phyloP scores from a whole-genome alignment of 2,888 invertebrate species.

The Drosophila meridionalis region DNA sequence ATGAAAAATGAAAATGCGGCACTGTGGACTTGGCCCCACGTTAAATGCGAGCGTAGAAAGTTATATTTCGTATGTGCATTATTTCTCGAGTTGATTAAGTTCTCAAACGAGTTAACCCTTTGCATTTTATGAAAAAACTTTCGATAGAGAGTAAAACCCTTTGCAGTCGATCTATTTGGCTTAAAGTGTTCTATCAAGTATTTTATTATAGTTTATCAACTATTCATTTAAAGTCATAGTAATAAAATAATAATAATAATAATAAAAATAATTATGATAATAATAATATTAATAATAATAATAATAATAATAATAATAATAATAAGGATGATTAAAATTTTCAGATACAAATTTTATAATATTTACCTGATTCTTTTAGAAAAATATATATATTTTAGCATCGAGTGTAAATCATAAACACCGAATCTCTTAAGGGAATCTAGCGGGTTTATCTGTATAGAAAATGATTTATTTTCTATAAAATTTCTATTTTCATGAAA shows the following conservation, averaged over 20 bases:
- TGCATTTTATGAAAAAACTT: constrained; percentile 44
- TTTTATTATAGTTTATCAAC: neutral
- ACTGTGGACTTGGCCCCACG: constrained; percentile 17
- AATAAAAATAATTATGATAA: neutral
- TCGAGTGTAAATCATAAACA: neutral
- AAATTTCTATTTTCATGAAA: neutral
- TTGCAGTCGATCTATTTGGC: neutral
- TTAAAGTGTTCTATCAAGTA: neutral
- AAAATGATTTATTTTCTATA: no score
- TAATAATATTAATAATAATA: neutral
- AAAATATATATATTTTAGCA: neutral
- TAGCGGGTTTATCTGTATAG: no score
- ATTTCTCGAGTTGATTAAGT: constrained; percentile 31
- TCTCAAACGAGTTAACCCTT: constrained; percentile 46
- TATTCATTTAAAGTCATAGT: no score
- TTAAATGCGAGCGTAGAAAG: constrained; percentile 21
- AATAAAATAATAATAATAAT: neutral
- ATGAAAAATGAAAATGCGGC: constrained; percentile 21
- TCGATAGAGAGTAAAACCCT: constrained; percentile 3
- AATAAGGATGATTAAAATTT: neutral
- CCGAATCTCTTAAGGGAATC: no score
- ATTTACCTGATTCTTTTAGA: neutral
- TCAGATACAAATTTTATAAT: neutral
- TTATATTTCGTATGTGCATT: constrained; percentile 29
- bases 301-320: neutral